Percentiles rank a stretch among this genome's conserved stretches.
Conservation (phyloP, 2,113 vertebrate genomes). For the Cettia cetti region DNA sequence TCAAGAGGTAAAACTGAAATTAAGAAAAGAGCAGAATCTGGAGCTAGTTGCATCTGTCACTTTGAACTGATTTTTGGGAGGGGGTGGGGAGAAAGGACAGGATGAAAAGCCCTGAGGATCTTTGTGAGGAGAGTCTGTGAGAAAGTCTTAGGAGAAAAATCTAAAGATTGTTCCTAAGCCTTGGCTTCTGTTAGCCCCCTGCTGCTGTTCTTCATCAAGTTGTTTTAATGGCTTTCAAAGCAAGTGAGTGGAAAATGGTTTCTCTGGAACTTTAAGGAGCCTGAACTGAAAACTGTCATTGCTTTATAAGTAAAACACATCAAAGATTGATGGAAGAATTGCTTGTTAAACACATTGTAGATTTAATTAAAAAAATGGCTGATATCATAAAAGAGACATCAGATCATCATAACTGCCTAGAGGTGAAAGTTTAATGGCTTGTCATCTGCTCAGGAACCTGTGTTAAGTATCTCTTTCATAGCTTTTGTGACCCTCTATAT, state of each 20-base stretch:
- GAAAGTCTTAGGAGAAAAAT: constrained; percentile 65
- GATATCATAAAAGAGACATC: constrained; percentile 36
- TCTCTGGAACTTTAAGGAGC: constrained; percentile 59
- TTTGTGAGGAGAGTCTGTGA: constrained; percentile 64
- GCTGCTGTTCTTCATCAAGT: constrained; percentile 69
- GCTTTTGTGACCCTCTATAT: background rate
- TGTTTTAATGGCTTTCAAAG: constrained; percentile 71
- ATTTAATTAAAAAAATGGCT: constrained; percentile 48
- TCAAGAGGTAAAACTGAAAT: background rate
- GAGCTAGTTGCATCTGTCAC: constrained; percentile 39
- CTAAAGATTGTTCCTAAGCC: constrained; percentile 62
- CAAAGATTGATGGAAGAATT: constrained; percentile 51
- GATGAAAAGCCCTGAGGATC: constrained; percentile 56
- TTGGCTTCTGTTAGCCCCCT: constrained; percentile 68
- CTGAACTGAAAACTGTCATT: constrained; percentile 54
- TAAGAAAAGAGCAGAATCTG: background rate
- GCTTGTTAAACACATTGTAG: constrained; percentile 45
- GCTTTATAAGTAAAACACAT: constrained; percentile 57
- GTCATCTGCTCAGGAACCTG: constrained; percentile 9
- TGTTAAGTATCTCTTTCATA: constrained; percentile 14
- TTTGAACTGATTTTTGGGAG: constrained; percentile 1
- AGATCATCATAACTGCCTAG: constrained; percentile 11
- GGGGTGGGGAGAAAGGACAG: background rate
- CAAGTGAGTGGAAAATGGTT: constrained; percentile 72
- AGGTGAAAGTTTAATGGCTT: constrained; percentile 43